A percentile compares a stretch with the other conserved stretches of the same genome.
These are phyloP conservation scores for Parasteatoda tepidariorum DNA, from an alignment of 1,140 invertebrate genomes.

Conservation along the genomic window DNA sequence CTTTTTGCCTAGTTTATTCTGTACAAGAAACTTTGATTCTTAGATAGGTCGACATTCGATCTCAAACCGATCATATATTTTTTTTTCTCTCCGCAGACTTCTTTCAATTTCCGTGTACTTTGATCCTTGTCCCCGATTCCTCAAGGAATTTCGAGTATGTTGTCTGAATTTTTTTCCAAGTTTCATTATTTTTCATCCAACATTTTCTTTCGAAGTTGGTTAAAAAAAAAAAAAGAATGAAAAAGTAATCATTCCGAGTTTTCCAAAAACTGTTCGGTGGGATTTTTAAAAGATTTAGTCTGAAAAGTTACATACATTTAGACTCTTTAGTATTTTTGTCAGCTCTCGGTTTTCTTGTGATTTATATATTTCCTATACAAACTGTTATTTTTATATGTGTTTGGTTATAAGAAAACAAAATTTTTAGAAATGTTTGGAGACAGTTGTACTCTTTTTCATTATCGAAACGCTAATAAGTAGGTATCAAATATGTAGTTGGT, in stretches of 20 bases:
- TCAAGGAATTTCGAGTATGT: neutral
- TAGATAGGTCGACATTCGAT: slow-evolving; percentile 27
- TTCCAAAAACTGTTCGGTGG: slow-evolving; percentile 3
- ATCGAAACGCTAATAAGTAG: no score
- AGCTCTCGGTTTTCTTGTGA: neutral
- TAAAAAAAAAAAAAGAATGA: no score
- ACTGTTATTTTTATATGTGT: no score
- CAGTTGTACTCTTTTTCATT: no score
- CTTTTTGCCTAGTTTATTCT: neutral
- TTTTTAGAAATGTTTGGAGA: no score
- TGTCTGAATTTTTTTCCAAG: neutral
- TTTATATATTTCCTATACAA: no score
- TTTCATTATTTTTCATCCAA: neutral
- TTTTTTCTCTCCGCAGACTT: slow-evolving; percentile 13
- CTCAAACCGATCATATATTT: slow-evolving; percentile 5
- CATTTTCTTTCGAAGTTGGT: neutral
- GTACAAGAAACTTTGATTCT: neutral
- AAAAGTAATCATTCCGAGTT: slow-evolving; percentile 19
- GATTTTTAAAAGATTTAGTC: slow-evolving; percentile 28
- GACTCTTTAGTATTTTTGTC: neutral
- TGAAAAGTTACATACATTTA: no score
- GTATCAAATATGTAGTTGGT: no score
- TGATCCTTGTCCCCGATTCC: slow-evolving; percentile 40
- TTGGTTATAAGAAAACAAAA: no score
- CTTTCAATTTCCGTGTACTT: slow-evolving; percentile 52